phyloP scores from a whole-genome alignment of 2,797 vertebrate genomes.

The Clarias pachynema region DNA sequence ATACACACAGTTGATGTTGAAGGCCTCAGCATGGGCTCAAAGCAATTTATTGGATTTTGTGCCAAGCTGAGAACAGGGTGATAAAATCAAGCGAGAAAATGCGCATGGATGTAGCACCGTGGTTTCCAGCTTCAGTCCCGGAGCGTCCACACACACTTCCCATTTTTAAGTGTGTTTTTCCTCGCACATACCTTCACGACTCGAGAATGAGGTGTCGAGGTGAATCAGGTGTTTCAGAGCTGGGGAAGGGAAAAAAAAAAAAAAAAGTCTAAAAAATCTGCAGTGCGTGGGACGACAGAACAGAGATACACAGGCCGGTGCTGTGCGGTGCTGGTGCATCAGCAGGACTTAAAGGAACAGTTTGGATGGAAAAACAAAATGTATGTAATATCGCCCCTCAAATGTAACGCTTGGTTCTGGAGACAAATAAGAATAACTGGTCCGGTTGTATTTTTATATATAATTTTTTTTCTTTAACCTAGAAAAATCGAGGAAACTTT shows the following conservation, averaged over 20 bases:
- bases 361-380: background rate
- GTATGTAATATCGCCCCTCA: background rate
- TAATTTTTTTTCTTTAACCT: background rate
- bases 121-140: background rate
- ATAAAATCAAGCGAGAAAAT: background rate
- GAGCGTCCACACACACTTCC: background rate
- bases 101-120: background rate
- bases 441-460: background rate
- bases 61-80: background rate
- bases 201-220: background rate
- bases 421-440: background rate
- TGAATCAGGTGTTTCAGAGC: background rate
- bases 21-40: constrained; percentile 16
- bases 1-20: constrained; percentile 19
- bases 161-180: background rate
- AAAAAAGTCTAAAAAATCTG: constrained; percentile 5
- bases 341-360: background rate
- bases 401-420: background rate
- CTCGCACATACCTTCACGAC: background rate
- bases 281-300: constrained; percentile 17
- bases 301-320: background rate
- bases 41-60: constrained; percentile 8
- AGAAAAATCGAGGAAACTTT: background rate
- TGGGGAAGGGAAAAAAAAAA: background rate
- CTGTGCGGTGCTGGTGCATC: background rate